Percentiles rank a stretch among this genome's conserved stretches.
Conservation (phyloP, 2,113 vertebrate genomes). For the Leiothrix lutea region DNA sequence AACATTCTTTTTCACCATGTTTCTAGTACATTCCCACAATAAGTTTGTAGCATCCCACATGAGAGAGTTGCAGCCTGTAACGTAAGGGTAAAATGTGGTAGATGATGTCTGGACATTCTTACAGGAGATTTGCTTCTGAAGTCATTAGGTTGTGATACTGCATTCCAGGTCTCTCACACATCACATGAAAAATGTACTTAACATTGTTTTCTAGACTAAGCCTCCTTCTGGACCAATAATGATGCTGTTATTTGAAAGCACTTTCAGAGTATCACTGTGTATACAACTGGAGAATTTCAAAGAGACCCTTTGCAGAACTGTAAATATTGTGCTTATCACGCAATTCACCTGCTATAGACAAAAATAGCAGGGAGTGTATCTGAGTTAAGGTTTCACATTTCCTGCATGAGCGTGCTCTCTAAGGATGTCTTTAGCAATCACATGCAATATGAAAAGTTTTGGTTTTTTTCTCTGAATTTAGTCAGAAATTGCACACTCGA, state of each 20-base stretch:
- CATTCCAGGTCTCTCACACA: neutral
- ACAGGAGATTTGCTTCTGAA: neutral
- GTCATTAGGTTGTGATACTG: neutral
- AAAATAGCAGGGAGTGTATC: neutral
- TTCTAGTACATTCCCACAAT: neutral
- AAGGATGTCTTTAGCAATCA: neutral
- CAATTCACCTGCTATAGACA: neutral
- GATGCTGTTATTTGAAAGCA: neutral
- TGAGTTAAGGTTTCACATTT: neutral
- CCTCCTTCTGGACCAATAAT: neutral
- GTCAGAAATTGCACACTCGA: neutral
- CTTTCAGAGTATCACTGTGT: neutral
- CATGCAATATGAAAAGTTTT: neutral
- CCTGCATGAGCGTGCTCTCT: neutral
- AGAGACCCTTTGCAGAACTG: neutral
- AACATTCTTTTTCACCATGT: neutral
- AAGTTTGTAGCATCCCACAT: neutral
- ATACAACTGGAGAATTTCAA: neutral
- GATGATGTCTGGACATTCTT: neutral
- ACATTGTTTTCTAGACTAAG: neutral
- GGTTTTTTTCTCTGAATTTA: neutral
- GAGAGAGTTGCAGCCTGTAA: neutral
- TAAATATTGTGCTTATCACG: constrained; percentile 5
- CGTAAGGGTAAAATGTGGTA: neutral
- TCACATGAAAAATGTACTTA: neutral